Evolutionary conservation across 2,888 invertebrate genomes (phyloP).

Genomic region (Thecophora atra): DNA sequence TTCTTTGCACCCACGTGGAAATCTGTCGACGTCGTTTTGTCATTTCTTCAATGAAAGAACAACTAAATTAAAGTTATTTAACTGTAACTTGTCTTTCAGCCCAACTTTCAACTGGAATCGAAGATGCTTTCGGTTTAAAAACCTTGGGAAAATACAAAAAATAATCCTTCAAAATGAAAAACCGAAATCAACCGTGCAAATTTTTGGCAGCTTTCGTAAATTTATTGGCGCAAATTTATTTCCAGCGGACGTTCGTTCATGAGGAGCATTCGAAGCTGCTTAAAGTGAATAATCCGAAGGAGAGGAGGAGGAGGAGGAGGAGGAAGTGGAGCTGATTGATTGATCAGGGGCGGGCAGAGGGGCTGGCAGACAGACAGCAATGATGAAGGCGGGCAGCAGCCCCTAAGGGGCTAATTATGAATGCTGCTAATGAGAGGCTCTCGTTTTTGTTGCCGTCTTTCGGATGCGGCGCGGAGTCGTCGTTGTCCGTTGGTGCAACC

Average conservation of each 20-base stretch:
- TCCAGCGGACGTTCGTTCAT: constrained; percentile 26
- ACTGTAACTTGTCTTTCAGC: no score
- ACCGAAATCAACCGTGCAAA: background rate
- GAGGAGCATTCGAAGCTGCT: background rate
- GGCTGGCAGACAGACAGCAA: background rate
- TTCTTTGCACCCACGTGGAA: background rate
- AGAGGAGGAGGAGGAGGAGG: background rate
- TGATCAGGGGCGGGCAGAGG: background rate
- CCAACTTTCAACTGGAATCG: constrained; percentile 26
- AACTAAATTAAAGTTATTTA: background rate
- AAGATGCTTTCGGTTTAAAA: background rate
- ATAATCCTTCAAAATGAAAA: background rate
- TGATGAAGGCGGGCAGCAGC: background rate
- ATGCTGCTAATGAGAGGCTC: constrained; percentile 23
- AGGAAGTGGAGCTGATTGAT: background rate
- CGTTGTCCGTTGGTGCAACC: background rate
- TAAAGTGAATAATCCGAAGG: background rate
- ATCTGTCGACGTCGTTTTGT: background rate
- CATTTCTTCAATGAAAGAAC: background rate
- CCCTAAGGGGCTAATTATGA: constrained; percentile 31
- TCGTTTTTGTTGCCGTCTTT: background rate
- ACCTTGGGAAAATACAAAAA: background rate
- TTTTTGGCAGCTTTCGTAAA: constrained; percentile 21
- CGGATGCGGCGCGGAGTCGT: no score
- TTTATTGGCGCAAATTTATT: constrained; percentile 32